phyloP scores from a whole-genome alignment of 2,797 vertebrate genomes.

The Chelonia mydas region DNA sequence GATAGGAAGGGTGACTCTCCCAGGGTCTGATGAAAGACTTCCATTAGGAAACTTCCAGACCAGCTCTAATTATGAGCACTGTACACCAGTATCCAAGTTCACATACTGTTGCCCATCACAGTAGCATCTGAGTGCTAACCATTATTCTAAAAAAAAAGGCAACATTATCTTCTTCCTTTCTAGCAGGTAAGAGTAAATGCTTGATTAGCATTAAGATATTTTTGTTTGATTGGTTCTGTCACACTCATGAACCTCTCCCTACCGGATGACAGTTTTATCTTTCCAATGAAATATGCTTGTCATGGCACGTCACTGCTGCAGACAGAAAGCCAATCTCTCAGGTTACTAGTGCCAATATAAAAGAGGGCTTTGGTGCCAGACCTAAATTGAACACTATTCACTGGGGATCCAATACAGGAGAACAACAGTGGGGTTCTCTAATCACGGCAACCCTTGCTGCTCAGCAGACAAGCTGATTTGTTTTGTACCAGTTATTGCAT shows the following conservation, averaged over 20 bases:
- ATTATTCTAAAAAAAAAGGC: background rate
- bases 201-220: background rate
- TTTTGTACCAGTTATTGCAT: background rate
- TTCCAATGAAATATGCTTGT: background rate
- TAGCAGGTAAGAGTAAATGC: background rate
- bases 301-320: background rate
- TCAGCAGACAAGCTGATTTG: background rate
- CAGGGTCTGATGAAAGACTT: background rate
- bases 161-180: slow-evolving; percentile 17
- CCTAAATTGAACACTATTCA: background rate
- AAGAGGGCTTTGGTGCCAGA: background rate
- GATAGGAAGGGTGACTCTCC: too few relatives aligned
- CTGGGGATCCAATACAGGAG: background rate
- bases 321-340: background rate
- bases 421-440: background rate
- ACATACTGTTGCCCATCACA: background rate
- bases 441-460: background rate
- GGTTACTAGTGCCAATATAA: background rate
- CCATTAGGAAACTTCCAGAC: background rate
- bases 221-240: background rate
- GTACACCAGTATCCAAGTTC: background rate
- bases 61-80: background rate
- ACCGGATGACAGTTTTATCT: background rate
- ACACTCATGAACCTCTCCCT: background rate
- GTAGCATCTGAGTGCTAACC: background rate